These are phyloP conservation scores for Hydrotaea diabolus DNA, from an alignment of 2,888 invertebrate species.

Conservation along the genomic window DNA sequence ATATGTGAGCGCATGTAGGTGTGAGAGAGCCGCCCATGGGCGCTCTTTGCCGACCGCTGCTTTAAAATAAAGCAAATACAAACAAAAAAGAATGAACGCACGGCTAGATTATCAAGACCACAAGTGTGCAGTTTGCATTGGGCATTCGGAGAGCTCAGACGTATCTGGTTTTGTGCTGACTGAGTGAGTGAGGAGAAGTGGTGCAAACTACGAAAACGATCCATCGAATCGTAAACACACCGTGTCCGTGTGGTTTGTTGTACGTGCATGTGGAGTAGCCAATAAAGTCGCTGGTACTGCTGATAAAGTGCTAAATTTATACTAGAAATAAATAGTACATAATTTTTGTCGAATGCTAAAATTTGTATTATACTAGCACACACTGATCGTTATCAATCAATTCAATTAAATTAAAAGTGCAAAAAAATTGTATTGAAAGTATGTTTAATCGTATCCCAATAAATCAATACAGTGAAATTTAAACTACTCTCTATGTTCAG, in stretches of 20 bases:
- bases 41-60: too few species aligned
- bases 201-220: neutral
- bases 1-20: too few species aligned
- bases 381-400: constrained; percentile 11
- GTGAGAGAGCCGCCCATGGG: too few species aligned
- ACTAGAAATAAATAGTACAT: neutral
- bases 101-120: too few species aligned
- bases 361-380: constrained; percentile 8
- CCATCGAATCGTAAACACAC: constrained; percentile 10
- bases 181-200: neutral
- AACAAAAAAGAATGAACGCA: too few species aligned
- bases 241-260: neutral
- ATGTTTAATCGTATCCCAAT: constrained; percentile 6
- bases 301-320: too few species aligned
- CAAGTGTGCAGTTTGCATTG: constrained; percentile 47
- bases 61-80: neutral
- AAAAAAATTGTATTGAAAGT: neutral
- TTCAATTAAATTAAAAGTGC: neutral
- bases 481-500: neutral
- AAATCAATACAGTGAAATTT: neutral
- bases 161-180: neutral
- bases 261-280: neutral
- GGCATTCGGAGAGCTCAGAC: constrained; percentile 46
- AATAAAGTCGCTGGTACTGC: neutral
- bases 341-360: neutral